A percentile compares a stretch with the other conserved stretches of the same genome.
These are phyloP conservation scores for Nasonia longicornis DNA, from an alignment of 1,140 invertebrate species.

Conservation along the genomic window DNA sequence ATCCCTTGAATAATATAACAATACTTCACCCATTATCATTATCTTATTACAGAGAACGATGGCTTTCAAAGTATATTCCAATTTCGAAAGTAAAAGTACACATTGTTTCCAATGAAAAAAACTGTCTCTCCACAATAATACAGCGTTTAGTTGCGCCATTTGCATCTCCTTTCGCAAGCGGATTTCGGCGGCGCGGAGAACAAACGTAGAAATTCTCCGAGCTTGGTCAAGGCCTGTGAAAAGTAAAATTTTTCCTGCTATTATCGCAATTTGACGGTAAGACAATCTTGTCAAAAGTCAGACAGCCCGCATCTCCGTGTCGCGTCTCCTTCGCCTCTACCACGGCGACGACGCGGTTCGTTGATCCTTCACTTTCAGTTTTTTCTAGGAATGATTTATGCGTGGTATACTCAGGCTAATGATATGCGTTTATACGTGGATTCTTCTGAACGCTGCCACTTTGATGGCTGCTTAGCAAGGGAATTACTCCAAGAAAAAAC, in stretches of 20 bases:
- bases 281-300: slow-evolving; percentile 7
- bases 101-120: neutral
- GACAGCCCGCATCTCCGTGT: neutral
- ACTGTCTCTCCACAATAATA: neutral
- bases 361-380: slow-evolving; percentile 21
- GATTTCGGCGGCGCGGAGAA: neutral
- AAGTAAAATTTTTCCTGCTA: slow-evolving; percentile 32
- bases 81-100: slow-evolving; percentile 11
- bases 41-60: neutral
- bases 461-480: no score
- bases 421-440: neutral
- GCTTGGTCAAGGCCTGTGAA: slow-evolving; percentile 27
- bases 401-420: neutral
- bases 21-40: neutral
- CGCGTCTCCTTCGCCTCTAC: neutral
- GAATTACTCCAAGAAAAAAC: no score
- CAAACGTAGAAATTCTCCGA: neutral
- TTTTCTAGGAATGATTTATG: slow-evolving; percentile 13
- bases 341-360: neutral
- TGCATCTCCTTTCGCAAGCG: neutral
- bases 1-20: neutral
- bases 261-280: slow-evolving; percentile 27
- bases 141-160: slow-evolving; percentile 24
- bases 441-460: no score
- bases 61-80: neutral